Conservation (phyloP, 2,113 vertebrate species). For the Hippocampus barbouri region DNA sequence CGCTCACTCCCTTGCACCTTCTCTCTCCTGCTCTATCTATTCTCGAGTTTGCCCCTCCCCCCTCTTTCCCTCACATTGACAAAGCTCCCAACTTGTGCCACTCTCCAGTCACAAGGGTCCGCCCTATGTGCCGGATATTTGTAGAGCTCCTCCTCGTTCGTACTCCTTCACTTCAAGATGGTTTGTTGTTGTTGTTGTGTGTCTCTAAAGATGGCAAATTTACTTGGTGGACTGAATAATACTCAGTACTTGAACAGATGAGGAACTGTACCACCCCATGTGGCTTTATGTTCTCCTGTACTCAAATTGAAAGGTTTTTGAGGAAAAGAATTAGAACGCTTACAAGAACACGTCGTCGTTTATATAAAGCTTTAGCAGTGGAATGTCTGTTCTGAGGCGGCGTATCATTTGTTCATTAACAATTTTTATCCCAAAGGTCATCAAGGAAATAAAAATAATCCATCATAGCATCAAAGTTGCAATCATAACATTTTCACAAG, state of each 20-base stretch:
- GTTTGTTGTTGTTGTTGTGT: not conserved
- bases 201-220: not conserved
- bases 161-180: not conserved
- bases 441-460: not conserved
- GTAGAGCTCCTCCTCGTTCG: slow-evolving; percentile 19
- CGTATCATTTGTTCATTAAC: not conserved
- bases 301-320: not conserved
- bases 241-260: not conserved
- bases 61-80: slow-evolving; percentile 41
- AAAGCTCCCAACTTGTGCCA: slow-evolving; percentile 62
- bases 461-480: not conserved
- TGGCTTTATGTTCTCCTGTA: not conserved
- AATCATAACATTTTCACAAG: no score
- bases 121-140: slow-evolving; percentile 46
- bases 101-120: slow-evolving; percentile 51
- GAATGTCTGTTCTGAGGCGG: not conserved
- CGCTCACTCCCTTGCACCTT: not conserved
- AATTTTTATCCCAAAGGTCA: not conserved
- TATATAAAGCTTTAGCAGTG: not conserved
- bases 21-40: slow-evolving; percentile 12
- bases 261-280: not conserved
- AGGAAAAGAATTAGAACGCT: not conserved
- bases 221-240: not conserved
- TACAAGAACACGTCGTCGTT: not conserved
- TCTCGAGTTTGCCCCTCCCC: slow-evolving; percentile 28